Conservation (phyloP, 2,797 vertebrate genomes). For the Poecile montanus region DNA sequence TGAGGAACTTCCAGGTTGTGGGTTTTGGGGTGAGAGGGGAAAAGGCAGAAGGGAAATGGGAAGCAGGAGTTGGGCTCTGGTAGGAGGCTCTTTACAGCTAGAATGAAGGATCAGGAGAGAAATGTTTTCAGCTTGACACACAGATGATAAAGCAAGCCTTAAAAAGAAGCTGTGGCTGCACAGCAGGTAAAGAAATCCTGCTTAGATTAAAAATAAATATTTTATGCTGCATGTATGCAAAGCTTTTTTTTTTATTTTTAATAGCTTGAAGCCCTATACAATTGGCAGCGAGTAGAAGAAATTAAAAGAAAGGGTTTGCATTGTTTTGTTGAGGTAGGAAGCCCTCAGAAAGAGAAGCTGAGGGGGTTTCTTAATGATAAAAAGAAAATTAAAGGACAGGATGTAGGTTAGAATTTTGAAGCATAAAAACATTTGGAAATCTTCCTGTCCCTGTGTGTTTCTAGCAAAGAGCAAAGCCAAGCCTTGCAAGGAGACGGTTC, state of each 20-base stretch:
- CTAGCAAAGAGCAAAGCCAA: neutral
- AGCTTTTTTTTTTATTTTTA: neutral
- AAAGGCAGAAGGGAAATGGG: conserved; percentile 19
- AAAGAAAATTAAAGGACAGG: neutral
- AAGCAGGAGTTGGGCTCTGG: neutral
- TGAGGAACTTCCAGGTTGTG: conserved; percentile 57
- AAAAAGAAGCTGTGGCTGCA: conserved; percentile 58
- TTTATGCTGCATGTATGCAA: conserved; percentile 56
- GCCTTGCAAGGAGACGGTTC: neutral
- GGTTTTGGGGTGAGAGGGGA: neutral
- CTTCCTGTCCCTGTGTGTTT: neutral
- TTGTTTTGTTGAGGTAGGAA: neutral
- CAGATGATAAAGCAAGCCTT: conserved; percentile 55
- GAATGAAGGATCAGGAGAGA: conserved; percentile 20
- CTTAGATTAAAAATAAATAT: conserved; percentile 73
- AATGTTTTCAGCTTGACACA: conserved; percentile 37
- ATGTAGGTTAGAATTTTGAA: neutral
- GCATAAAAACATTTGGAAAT: neutral
- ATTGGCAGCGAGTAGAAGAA: neutral
- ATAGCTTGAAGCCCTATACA: conserved; percentile 20
- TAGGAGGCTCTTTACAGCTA: neutral
- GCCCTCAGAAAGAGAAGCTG: neutral
- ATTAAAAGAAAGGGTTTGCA: neutral
- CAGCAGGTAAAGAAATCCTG: conserved; percentile 70
- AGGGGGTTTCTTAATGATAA: neutral